Base-by-base conservation (phyloP, 1,140 invertebrate species). In the Neodiprion pinetum region DNA sequence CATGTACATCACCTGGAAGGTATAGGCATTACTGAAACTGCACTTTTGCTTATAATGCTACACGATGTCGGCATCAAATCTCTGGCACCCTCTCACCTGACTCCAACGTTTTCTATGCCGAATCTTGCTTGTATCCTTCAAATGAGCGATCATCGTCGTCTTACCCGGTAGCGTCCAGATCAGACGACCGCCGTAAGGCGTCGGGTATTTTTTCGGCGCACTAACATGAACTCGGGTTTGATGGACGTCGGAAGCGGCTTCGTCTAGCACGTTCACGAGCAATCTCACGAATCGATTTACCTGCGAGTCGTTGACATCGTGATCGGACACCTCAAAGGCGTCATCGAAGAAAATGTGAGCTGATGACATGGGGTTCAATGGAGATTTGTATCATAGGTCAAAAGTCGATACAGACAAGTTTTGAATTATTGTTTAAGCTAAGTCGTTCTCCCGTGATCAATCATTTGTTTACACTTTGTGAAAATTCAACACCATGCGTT, bases 281-380 rank as follows among this genome's bases (percentile, higher is more conserved):
- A 92, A 90, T 81, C 93, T 92, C 0, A 98, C 96, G 83, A 96
- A 98, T 48, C 91, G 88, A 87, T 98, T 98, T 1, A 96, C 90
- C 70, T 93, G 91, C 49, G 92, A 92, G 80, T 95, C 93, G 65
- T 94, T 91, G 76, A 94, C 92, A 11, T 94, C 91, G 74, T 95
- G 93, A 76, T 94, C 91, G 78, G 93, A 91, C 77, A 91, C 87
- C 28, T 89, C 82, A 85, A 97, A 97, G 0, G 96, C 96, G 80
- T 98, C 97, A 82, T 98, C 97, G 82, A 98, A 97, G 83, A 97
- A 96, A 70, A 98, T 94, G 81, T 98, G 96, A 72, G 95, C 95
- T 97, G 80, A 12, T 87, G 89, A 82, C 73, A 77, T 40, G 28
- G 28, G 28, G 28, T 40, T 40, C 28, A 40, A 5, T 1, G 5